Percentiles rank a stretch among this genome's conserved stretches.
Conservation (phyloP, 2,797 vertebrate genomes). For the Salarias fasciatus region DNA sequence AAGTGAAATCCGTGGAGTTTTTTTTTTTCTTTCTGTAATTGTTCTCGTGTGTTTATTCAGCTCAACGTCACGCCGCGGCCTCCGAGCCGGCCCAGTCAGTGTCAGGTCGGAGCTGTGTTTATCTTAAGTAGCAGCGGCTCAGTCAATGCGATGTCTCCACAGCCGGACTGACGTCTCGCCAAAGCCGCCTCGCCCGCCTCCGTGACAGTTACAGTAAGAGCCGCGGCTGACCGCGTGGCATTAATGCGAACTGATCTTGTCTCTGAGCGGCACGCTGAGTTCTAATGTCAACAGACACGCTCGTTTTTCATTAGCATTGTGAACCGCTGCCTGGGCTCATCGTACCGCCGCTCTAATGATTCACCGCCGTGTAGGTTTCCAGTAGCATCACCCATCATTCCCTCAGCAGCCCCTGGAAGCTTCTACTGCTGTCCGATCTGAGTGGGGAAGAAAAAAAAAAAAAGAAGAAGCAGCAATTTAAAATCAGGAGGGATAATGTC, state of each 20-base stretch:
- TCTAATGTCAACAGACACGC: conserved; percentile 55
- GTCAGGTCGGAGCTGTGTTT: conserved; percentile 58
- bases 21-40: background rate
- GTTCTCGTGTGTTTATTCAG: conserved; percentile 38
- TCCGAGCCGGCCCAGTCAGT: conserved; percentile 40
- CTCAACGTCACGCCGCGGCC: conserved; percentile 18
- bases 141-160: conserved; percentile 31
- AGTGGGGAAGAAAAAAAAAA: conserved; percentile 1
- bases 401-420: conserved; percentile 19
- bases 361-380: conserved; percentile 50
- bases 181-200: conserved; percentile 61
- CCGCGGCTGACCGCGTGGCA: conserved; percentile 31
- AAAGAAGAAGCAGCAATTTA: background rate
- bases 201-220: conserved; percentile 56
- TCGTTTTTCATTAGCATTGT: conserved; percentile 58
- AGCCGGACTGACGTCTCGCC: conserved; percentile 53
- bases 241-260: conserved; percentile 60
- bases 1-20: background rate
- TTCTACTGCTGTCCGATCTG: background rate
- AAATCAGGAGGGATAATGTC: conserved; percentile 22
- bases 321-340: conserved; percentile 54
- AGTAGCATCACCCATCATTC: conserved; percentile 22
- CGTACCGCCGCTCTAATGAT: conserved; percentile 41
- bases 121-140: conserved; percentile 48
- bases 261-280: conserved; percentile 42